Evolutionary conservation across 2,113 vertebrate species (phyloP).

Genomic region (Malaclemys terrapin): DNA sequence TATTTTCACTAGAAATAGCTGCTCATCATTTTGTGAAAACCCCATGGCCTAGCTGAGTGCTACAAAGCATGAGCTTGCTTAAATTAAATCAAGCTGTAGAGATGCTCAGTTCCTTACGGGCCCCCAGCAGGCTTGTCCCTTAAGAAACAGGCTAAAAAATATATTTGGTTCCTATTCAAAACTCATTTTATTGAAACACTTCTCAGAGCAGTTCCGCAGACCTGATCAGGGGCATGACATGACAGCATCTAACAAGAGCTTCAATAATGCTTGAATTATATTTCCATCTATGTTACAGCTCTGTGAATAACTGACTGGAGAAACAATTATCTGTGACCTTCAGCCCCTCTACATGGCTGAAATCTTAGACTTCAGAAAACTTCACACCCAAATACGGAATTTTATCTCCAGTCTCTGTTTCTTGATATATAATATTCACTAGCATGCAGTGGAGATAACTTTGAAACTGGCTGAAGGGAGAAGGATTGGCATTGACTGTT

Average conservation of each 20-base stretch:
- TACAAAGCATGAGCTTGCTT: background rate
- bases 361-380: background rate
- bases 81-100: background rate
- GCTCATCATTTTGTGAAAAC: background rate
- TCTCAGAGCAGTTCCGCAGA: background rate
- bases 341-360: background rate
- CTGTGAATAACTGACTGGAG: background rate
- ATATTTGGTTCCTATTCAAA: background rate
- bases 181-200: background rate
- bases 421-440: background rate
- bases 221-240: background rate
- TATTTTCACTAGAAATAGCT: background rate
- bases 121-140: background rate
- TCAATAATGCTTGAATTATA: background rate
- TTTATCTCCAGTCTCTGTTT: background rate
- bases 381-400: background rate
- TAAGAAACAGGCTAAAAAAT: background rate
- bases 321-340: background rate
- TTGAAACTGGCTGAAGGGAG: background rate
- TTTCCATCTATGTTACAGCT: background rate
- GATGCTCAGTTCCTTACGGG: background rate
- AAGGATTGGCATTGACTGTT: background rate
- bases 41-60: background rate
- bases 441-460: background rate
- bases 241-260: background rate